A percentile compares a stretch with the other conserved stretches of the same genome.
phyloP scores from a whole-genome alignment of 2,113 vertebrate genomes.

The Elachura formosa region DNA sequence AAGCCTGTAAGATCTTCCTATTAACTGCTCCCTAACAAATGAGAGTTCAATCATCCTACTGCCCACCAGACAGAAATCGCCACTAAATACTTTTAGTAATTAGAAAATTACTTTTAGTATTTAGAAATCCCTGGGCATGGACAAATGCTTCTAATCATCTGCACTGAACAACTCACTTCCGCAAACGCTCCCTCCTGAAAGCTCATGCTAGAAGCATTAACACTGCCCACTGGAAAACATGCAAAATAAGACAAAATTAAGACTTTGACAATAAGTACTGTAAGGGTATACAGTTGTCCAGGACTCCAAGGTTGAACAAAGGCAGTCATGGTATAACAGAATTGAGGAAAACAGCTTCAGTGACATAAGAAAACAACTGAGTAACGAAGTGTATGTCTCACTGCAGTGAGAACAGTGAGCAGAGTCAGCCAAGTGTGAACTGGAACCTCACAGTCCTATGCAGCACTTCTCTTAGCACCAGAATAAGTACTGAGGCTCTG shows the following conservation, averaged over 20 bases:
- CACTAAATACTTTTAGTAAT: background rate
- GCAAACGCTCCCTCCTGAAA: background rate
- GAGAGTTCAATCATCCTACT: background rate
- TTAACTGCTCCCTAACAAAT: background rate
- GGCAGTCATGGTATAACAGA: background rate
- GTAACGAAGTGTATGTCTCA: rapidly evolving
- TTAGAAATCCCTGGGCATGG: background rate
- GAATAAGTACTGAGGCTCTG: background rate
- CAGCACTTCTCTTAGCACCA: background rate
- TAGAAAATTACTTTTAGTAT: no score
- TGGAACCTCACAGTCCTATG: background rate
- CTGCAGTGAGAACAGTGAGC: background rate
- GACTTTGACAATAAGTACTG: background rate
- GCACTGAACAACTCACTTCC: background rate
- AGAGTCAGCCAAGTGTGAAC: background rate
- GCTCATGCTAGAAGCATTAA: background rate
- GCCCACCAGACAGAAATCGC: background rate
- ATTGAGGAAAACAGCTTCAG: background rate
- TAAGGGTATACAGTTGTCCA: background rate
- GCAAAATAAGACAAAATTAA: background rate
- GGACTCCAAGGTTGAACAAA: background rate
- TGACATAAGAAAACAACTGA: background rate
- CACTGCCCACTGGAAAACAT: background rate
- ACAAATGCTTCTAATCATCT: background rate
- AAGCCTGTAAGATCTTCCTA: background rate